These are phyloP conservation scores for Rhopalosiphum maidis DNA, from an alignment of 1,140 invertebrate species.

Conservation along the genomic window DNA sequence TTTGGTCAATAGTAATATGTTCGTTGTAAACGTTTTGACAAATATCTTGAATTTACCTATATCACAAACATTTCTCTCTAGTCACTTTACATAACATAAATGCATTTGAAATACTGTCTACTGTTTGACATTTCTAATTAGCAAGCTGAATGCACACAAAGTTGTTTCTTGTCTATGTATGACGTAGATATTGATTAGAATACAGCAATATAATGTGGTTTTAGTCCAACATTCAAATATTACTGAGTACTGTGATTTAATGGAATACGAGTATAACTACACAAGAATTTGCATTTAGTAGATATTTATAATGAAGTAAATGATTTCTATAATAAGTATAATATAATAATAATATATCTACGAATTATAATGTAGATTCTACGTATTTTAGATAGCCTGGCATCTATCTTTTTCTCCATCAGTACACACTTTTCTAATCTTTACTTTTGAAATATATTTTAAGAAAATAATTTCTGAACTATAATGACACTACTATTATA, in stretches of 20 bases:
- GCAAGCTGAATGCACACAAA: neutral
- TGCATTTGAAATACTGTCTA: neutral
- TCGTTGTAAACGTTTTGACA: neutral
- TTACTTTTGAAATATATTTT: neutral
- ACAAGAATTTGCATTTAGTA: constrained; percentile 4
- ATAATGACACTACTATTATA: neutral
- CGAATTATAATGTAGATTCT: too few species aligned
- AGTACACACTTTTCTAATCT: neutral
- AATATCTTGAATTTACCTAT: neutral
- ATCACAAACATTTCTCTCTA: neutral
- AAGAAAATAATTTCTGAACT: neutral
- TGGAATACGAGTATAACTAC: neutral
- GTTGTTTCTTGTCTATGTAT: neutral
- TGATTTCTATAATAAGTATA: neutral
- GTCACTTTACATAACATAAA: too few species aligned
- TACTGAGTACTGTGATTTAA: neutral
- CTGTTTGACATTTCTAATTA: neutral
- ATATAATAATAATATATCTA: too few species aligned
- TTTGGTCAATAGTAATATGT: neutral
- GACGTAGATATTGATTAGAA: neutral
- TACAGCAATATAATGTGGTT: neutral
- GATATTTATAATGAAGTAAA: neutral
- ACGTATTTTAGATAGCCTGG: too few species aligned
- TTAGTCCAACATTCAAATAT: neutral
- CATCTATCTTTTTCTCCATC: neutral